Conservation (phyloP, 1,140 invertebrate species). For the Asbolus verrucosus region DNA sequence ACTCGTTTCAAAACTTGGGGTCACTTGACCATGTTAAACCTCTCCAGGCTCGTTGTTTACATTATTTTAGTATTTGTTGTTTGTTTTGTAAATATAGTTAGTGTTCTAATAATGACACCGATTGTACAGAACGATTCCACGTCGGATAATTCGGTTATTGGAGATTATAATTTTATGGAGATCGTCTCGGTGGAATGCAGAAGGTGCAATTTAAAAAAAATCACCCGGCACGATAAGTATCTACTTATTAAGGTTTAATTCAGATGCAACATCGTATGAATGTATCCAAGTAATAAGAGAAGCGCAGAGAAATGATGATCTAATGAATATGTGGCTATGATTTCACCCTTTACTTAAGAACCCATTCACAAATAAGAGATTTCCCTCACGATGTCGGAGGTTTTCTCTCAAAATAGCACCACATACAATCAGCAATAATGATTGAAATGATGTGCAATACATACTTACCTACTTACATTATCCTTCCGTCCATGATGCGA, state of each 20-base stretch:
- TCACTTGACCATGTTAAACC: conserved; percentile 2
- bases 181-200: no score
- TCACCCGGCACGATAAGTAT: no score
- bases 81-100: conserved; percentile 15
- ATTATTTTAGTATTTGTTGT: no score
- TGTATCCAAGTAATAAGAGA: neutral
- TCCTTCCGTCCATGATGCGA: neutral
- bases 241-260: conserved; percentile 2
- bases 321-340: conserved; percentile 11
- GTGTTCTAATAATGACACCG: no score
- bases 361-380: neutral
- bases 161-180: no score
- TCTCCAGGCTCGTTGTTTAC: no score
- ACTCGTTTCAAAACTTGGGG: neutral
- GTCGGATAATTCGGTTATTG: no score
- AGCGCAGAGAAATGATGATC: neutral
- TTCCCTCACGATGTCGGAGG: neutral
- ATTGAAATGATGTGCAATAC: conserved; percentile 26
- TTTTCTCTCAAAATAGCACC: neutral
- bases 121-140: no score
- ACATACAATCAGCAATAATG: conserved; percentile 5
- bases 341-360: conserved; percentile 23
- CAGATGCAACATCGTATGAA: no score
- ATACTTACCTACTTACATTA: conserved; percentile 19
- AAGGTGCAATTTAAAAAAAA: no score